Conservation (phyloP, 1,140 invertebrate species). For the Andricus grossulariae region DNA sequence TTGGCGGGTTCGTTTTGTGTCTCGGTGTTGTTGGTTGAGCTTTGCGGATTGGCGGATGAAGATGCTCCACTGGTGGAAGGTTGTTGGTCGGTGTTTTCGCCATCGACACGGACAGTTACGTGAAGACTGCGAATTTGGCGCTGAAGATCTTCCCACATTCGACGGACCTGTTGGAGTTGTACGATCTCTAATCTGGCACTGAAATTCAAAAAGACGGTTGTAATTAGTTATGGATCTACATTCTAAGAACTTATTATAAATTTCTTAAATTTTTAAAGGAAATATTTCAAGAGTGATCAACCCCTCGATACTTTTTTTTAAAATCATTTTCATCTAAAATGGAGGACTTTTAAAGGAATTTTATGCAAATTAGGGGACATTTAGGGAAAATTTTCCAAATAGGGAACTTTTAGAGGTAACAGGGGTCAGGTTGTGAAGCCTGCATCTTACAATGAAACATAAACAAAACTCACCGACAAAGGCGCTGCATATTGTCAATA, state of each 20-base stretch:
- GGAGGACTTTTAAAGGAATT: too few species aligned
- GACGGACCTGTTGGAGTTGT: slow-evolving; percentile 79
- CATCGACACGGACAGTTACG: slow-evolving; percentile 68
- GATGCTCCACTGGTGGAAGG: slow-evolving; percentile 45
- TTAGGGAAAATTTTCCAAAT: too few species aligned
- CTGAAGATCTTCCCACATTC: slow-evolving; percentile 81
- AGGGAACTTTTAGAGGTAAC: too few species aligned
- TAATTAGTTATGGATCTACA: not conserved
- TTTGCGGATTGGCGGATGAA: slow-evolving; percentile 38
- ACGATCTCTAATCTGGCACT: slow-evolving; percentile 71
- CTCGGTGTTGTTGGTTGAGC: slow-evolving; percentile 36
- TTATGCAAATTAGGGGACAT: too few species aligned
- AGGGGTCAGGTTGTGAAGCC: too few species aligned
- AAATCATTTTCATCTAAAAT: too few species aligned
- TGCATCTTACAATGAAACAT: not conserved
- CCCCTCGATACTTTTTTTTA: too few species aligned
- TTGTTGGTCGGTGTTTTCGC: slow-evolving; percentile 47
- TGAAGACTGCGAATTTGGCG: slow-evolving; percentile 78
- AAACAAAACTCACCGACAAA: slow-evolving; percentile 64
- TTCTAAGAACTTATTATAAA: slow-evolving; percentile 9
- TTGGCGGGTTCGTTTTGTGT: slow-evolving; percentile 50
- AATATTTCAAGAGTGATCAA: too few species aligned
- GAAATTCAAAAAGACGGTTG: slow-evolving; percentile 3
- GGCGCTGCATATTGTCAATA: slow-evolving; percentile 71
- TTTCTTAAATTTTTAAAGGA: not conserved